These are phyloP conservation scores for Gymnobelideus leadbeateri DNA, from an alignment of 2,113 vertebrate species.

Conservation along the genomic window DNA sequence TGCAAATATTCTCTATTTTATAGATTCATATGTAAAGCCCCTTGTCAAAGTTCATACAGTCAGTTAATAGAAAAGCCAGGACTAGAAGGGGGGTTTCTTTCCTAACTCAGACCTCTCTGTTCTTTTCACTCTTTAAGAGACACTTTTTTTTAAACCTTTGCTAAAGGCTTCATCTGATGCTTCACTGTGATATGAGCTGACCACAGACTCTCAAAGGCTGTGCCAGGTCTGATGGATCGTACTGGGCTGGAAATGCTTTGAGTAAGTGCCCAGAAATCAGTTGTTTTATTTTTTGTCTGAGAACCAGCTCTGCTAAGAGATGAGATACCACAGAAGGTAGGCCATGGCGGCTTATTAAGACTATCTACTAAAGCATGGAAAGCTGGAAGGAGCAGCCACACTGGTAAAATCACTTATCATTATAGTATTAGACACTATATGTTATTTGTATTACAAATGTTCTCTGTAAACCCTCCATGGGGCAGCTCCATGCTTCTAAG, in stretches of 20 bases:
- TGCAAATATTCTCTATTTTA: background rate
- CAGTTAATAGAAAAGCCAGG: background rate
- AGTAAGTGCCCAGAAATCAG: background rate
- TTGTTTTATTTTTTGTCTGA: background rate
- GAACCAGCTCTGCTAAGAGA: background rate
- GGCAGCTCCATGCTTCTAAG: background rate
- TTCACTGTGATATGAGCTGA: background rate
- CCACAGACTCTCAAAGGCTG: background rate
- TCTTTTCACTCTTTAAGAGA: background rate
- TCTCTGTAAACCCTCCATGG: background rate
- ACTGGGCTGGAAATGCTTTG: background rate
- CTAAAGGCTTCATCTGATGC: background rate
- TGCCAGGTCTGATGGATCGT: background rate
- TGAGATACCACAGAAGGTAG: background rate
- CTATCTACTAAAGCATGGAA: background rate
- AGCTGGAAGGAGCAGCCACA: background rate
- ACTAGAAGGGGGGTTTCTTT: background rate
- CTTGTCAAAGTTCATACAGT: background rate
- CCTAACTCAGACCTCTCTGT: no score
- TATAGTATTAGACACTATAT: background rate
- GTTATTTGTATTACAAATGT: background rate
- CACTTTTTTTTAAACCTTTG: background rate
- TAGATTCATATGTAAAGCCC: background rate
- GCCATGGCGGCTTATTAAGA: background rate
- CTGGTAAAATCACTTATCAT: background rate